Evolutionary conservation across 2,113 vertebrate species (phyloP).

Genomic region (Cavia aperea): DNA sequence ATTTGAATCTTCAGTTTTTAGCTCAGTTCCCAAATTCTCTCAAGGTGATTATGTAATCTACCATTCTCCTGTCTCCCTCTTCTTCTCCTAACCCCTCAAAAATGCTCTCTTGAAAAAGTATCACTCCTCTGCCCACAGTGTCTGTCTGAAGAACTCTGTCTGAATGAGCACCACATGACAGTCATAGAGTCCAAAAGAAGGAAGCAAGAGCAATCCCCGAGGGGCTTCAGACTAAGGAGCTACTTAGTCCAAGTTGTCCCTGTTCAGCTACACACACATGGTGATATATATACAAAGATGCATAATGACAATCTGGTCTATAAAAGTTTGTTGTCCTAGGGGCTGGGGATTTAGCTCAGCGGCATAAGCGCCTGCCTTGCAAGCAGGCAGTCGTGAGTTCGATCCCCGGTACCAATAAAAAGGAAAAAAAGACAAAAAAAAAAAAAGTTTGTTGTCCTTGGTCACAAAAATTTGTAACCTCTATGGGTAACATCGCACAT

Average conservation of each 20-base stretch:
- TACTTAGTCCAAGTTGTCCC: not conserved
- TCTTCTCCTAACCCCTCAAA: not conserved
- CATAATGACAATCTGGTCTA: constrained; percentile 42
- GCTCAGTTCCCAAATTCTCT: not conserved
- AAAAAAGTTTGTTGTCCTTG: not conserved
- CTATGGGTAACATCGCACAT: constrained; percentile 8
- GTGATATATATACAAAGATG: constrained; percentile 23
- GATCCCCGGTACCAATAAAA: too few relatives aligned
- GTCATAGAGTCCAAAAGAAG: not conserved
- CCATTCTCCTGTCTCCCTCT: not conserved
- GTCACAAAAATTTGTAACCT: constrained; percentile 39
- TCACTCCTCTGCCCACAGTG: not conserved
- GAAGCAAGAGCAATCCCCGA: not conserved
- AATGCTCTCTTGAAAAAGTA: not conserved
- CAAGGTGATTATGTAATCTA: not conserved
- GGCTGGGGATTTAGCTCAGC: too few relatives aligned
- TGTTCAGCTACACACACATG: not conserved
- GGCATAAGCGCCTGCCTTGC: too few relatives aligned
- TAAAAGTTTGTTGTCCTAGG: not conserved
- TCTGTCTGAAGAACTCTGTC: not conserved
- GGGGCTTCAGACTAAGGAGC: not conserved
- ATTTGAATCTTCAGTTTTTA: constrained; percentile 2
- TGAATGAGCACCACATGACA: not conserved
- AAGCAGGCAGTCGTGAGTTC: too few relatives aligned
- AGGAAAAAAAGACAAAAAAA: too few relatives aligned